Evolutionary conservation across 2,888 invertebrate genomes (phyloP).

Genomic region (Spialia ferax): DNA sequence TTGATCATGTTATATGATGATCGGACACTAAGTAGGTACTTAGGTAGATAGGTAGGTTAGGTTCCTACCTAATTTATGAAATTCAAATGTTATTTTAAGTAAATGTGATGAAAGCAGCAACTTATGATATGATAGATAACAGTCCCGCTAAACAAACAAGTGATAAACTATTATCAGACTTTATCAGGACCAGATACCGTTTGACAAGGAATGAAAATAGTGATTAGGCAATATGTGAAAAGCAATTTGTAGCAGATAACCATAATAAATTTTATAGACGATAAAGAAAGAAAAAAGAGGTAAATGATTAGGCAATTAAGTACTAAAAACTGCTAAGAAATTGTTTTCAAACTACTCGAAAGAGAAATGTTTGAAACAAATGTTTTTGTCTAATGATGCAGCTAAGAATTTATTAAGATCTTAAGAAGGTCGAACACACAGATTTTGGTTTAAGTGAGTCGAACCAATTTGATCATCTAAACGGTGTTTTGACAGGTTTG

Average conservation of each 20-base stretch:
- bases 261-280: background rate
- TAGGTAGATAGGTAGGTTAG: too few species aligned
- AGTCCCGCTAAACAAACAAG: slow-evolving; percentile 34
- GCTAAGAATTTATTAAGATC: too few species aligned
- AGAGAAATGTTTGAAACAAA: too few species aligned
- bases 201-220: slow-evolving; percentile 28
- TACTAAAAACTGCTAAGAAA: background rate
- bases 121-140: slow-evolving; percentile 28
- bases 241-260: slow-evolving; percentile 16
- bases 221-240: slow-evolving; percentile 24
- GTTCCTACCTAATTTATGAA: too few species aligned
- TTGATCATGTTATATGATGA: background rate
- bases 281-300: background rate
- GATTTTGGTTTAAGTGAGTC: too few species aligned
- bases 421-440: too few species aligned
- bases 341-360: background rate
- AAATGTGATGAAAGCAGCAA: slow-evolving; percentile 31
- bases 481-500: too few species aligned
- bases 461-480: too few species aligned
- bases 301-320: background rate
- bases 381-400: background rate
- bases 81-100: slow-evolving; percentile 5
- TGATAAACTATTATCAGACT: slow-evolving; percentile 31
- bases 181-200: slow-evolving; percentile 25
- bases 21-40: too few species aligned